phyloP scores from a whole-genome alignment of 2,113 vertebrate species.

The Urocitellus parryii region DNA sequence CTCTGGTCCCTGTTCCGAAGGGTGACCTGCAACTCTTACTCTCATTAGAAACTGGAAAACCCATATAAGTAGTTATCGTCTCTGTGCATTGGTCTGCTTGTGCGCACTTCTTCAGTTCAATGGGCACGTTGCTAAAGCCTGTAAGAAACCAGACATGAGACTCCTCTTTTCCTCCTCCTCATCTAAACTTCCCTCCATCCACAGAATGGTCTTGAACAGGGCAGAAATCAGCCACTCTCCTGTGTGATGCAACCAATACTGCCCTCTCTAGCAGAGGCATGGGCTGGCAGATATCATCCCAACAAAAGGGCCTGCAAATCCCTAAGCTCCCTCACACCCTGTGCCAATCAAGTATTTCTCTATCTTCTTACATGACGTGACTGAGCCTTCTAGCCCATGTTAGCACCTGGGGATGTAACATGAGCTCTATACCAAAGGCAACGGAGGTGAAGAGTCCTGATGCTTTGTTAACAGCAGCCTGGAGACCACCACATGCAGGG shows the following conservation, averaged over 20 bases:
- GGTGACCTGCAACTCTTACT: constrained; percentile 48
- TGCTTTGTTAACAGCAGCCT: background rate
- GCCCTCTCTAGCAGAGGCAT: background rate
- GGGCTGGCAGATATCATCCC: background rate
- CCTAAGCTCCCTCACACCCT: background rate
- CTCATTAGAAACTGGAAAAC: constrained; percentile 48
- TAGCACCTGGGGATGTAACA: no score
- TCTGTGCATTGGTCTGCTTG: constrained; percentile 49
- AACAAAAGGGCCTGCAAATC: background rate
- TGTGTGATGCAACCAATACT: background rate
- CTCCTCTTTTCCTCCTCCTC: background rate
- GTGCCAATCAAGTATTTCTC: background rate
- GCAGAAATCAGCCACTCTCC: background rate
- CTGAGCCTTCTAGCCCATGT: background rate
- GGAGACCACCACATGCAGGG: background rate
- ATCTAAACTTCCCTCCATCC: background rate
- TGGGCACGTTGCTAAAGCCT: constrained; percentile 8
- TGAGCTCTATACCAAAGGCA: background rate
- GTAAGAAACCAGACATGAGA: background rate
- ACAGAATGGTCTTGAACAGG: background rate
- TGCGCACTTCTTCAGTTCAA: constrained; percentile 72
- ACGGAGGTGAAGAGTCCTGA: background rate
- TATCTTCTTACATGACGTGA: background rate
- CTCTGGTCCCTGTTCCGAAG: background rate
- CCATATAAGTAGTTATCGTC: constrained; percentile 45